Evolutionary conservation across 2,888 invertebrate species (phyloP), one percentile per base, ranked within the genome.

Genomic region (Pachymerium ferrugineum): DNA sequence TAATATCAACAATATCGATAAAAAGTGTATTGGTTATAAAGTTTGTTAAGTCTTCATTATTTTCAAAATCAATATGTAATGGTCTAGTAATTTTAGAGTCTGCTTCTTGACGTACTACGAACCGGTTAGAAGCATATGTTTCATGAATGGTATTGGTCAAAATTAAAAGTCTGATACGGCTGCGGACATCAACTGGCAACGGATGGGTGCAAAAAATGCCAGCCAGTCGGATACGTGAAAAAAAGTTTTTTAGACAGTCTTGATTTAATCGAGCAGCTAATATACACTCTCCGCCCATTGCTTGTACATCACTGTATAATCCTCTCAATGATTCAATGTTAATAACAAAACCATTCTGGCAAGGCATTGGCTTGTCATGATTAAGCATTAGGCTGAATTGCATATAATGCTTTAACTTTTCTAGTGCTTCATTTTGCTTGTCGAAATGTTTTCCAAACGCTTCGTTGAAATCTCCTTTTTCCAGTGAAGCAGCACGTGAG

Each of bases 241-340:
- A 75, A n/a, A 75, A 38, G 38, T 74, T 75, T 62, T 76, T 75
- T 14, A 76, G 19, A 10, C 35, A 29, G 67, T 75, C 76, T 31
- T 76, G 75, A 67, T 75, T 75, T 1, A 74, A 29, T 1, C 74
- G 35, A 1, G 19, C 19, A n/a, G 75, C 75, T 8, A 76, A 22
- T 1, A 76, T 0, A 54, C 73, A 76, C 1, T 4, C 28, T 0
- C 33, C 12, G 12, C 38, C 38, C 10, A 35, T 10, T 12, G 14
- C 38, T 14, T 35, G 10, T 10, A 35, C 10, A 35, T 35, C 38
- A 35, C 38, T 10, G 14, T 12, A 35, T 35, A 35, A 14, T 12
- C 38, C 38, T 14, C 38, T 35, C 10, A 35, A 14, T 35, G 38
- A 35, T 35, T 35, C 38, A 12, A 35, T 35, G 38, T 14, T 35